Percentiles rank a stretch among this genome's conserved stretches.
Evolutionary conservation across 1,140 invertebrate genomes (phyloP).

Genomic region (Anadara kagoshimensis): DNA sequence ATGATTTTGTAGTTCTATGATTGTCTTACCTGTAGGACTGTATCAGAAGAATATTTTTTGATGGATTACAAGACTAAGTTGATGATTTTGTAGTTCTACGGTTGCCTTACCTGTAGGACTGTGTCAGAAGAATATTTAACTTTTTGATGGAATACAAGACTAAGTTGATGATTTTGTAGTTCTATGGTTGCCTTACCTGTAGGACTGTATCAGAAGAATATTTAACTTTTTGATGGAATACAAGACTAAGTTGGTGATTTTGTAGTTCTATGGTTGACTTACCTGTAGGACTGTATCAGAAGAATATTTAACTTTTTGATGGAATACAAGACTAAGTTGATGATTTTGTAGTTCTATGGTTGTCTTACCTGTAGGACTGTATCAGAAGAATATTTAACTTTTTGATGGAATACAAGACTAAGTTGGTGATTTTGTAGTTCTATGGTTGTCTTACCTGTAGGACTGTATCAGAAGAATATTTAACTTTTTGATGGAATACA

Average conservation of each 20-base stretch:
- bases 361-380: slow-evolving; percentile 50
- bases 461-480: slow-evolving; percentile 45
- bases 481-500: slow-evolving; percentile 48
- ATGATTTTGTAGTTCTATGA: slow-evolving; percentile 72
- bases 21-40: slow-evolving; percentile 48
- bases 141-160: slow-evolving; percentile 53
- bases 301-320: slow-evolving; percentile 34
- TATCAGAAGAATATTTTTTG: slow-evolving; percentile 46
- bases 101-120: slow-evolving; percentile 46
- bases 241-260: slow-evolving; percentile 68
- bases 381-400: slow-evolving; percentile 41
- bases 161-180: slow-evolving; percentile 72
- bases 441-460: slow-evolving; percentile 54
- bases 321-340: slow-evolving; percentile 65
- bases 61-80: slow-evolving; percentile 64
- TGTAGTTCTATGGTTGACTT: slow-evolving; percentile 66
- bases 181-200: slow-evolving; percentile 63
- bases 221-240: slow-evolving; percentile 48
- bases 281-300: slow-evolving; percentile 56
- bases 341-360: slow-evolving; percentile 72
- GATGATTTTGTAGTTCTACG: slow-evolving; percentile 73
- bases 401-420: slow-evolving; percentile 55
- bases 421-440: slow-evolving; percentile 73
- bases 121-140: slow-evolving; percentile 44
- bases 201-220: slow-evolving; percentile 48